A percentile compares a stretch with the other conserved stretches of the same genome.
phyloP scores from a whole-genome alignment of 2,888 invertebrate species.

The Parnassius smintheus region DNA sequence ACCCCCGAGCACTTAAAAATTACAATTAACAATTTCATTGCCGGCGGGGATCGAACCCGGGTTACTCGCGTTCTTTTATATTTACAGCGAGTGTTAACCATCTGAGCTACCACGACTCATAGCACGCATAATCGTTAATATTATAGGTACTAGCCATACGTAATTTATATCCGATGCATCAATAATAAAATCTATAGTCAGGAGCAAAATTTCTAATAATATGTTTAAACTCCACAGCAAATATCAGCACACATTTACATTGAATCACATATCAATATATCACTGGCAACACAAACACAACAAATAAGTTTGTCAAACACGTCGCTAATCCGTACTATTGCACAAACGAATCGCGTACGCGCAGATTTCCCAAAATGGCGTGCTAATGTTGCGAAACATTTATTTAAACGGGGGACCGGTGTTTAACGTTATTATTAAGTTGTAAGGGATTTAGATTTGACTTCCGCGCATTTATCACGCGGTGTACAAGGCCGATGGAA shows the following conservation, averaged over 20 bases:
- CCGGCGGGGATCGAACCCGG: too few relatives aligned
- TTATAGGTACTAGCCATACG: too few relatives aligned
- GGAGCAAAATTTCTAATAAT: background rate
- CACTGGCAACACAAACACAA: slow-evolving; percentile 55
- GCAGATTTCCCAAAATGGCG: slow-evolving; percentile 67
- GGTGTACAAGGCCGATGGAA: slow-evolving; percentile 49
- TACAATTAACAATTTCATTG: too few relatives aligned
- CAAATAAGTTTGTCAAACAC: slow-evolving; percentile 68
- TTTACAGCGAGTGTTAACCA: too few relatives aligned
- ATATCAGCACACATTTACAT: slow-evolving; percentile 13
- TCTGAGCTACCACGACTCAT: too few relatives aligned
- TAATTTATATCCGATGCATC: too few relatives aligned
- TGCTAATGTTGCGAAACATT: slow-evolving; percentile 72
- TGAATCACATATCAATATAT: slow-evolving; percentile 48
- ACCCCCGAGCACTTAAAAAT: too few relatives aligned
- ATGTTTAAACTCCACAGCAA: background rate
- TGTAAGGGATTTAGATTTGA: slow-evolving; percentile 67
- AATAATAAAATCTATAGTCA: too few relatives aligned
- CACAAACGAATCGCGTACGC: slow-evolving; percentile 53
- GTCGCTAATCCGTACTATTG: slow-evolving; percentile 56
- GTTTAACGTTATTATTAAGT: slow-evolving; percentile 76
- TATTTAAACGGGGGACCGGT: slow-evolving; percentile 67
- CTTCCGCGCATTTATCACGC: slow-evolving; percentile 72
- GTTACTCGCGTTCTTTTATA: too few relatives aligned
- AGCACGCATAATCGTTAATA: too few relatives aligned